A percentile compares a stretch with the other conserved stretches of the same genome.
phyloP scores from a whole-genome alignment of 2,113 vertebrate species.

The Dicrurus megarhynchus region DNA sequence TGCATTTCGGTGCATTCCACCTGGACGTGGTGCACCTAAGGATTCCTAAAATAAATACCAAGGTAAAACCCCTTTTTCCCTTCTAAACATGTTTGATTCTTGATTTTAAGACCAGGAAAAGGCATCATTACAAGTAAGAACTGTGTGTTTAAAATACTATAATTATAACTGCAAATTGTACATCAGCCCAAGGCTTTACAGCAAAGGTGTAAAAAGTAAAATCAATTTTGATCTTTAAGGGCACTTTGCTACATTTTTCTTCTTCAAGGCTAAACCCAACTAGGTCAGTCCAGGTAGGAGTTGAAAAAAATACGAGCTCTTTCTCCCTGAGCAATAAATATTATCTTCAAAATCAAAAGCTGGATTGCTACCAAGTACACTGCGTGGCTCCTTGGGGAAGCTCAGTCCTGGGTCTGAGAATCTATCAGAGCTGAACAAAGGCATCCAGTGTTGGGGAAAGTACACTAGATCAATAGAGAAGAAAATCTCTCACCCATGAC shows the following conservation, averaged over 20 bases:
- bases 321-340: background rate
- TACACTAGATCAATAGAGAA: background rate
- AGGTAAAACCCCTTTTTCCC: too few species aligned
- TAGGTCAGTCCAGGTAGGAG: conserved; percentile 28
- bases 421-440: background rate
- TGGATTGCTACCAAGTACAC: conserved; percentile 17
- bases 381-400: background rate
- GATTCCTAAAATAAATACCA: too few species aligned
- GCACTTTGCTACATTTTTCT: background rate
- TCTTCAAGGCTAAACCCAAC: conserved; percentile 21
- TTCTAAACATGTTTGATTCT: too few species aligned
- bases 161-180: conserved; percentile 36
- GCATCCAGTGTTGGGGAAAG: background rate
- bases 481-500: background rate
- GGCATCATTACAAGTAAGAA: background rate
- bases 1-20: too few species aligned
- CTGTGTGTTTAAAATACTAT: conserved; percentile 12
- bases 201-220: conserved; percentile 45
- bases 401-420: background rate
- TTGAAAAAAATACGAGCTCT: conserved; percentile 4
- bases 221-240: conserved; percentile 54
- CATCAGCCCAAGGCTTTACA: conserved; percentile 30
- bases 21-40: too few species aligned
- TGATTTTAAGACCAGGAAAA: too few species aligned
- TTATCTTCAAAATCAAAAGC: background rate